Evolutionary conservation across 2,797 vertebrate genomes (phyloP).

Genomic region (Coregonus suidteri): DNA sequence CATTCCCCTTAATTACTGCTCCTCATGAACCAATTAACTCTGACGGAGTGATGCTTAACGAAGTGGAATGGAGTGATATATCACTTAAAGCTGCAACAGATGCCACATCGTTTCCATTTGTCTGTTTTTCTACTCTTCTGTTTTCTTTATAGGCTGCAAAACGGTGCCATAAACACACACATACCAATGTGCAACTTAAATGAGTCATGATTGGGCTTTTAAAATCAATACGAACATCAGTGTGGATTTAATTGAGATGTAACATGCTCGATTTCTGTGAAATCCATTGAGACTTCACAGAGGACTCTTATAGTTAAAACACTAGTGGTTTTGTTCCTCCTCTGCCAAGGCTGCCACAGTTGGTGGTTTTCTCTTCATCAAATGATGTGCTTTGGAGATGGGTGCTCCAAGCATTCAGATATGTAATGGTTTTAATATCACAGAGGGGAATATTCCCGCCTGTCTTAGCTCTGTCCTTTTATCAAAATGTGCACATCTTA

Average conservation of each 20-base stretch:
- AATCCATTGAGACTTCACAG: conserved; percentile 11
- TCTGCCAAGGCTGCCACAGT: background rate
- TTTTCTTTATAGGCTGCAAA: conserved; percentile 15
- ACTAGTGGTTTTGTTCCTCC: conserved; percentile 35
- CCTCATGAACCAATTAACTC: conserved; percentile 75
- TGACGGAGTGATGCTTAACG: conserved; percentile 67
- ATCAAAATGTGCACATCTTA: background rate
- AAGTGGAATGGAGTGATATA: conserved; percentile 70
- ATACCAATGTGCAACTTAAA: conserved; percentile 34
- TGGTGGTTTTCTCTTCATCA: background rate
- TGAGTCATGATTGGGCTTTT: conserved; percentile 26
- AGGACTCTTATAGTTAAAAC: conserved; percentile 47
- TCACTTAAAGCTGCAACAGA: conserved; percentile 67
- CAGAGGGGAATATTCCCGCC: background rate
- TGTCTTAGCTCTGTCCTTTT: background rate
- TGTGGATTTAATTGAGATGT: background rate
- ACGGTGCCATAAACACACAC: conserved; percentile 25
- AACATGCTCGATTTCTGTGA: background rate
- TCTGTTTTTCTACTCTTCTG: conserved; percentile 36
- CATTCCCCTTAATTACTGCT: conserved; percentile 76
- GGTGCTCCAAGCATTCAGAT: background rate
- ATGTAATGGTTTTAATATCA: background rate
- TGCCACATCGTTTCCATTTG: conserved; percentile 44
- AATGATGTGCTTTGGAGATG: background rate
- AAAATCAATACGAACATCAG: background rate